Evolutionary conservation across 2,888 invertebrate species (phyloP), one percentile per base, ranked within the genome.

Genomic region (Lingula anatina): DNA sequence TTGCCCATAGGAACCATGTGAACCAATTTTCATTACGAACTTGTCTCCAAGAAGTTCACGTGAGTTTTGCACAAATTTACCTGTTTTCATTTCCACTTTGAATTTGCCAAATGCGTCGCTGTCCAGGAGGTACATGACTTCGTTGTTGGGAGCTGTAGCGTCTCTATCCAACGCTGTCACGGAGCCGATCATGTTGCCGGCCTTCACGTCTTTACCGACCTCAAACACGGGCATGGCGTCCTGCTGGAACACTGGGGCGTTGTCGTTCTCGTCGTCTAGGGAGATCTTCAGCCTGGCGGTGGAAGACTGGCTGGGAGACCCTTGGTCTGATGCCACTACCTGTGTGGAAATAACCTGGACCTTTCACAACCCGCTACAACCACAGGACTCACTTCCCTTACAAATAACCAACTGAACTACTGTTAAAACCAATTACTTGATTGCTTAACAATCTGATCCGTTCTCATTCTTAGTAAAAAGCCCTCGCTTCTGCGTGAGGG

Each of bases 61-160:
- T n/a, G n/a, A n/a, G n/a, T n/a, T n/a, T n/a, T n/a, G n/a, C n/a
- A n/a, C n/a, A n/a, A n/a, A n/a, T 47, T 18, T 40, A 55, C 61
- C 61, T 51, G 61, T 57, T 12, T 44, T 49, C 4, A 50, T 49
- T 40, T 60, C 58, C 2, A 60, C 46, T 28, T 44, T 44, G 43
- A 60, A 60, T 39, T 60, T 60, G 26, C 60, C 60, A 20, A 47
- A 46, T 2, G 55, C 31, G 28, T 60, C 56, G 26, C 48, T 50
- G 31, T 55, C 50, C 24, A 60, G 38, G 15, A 55, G 46, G 44
- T 57, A 60, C 15, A 60, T 37, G 12, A 60, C 15, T 9, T 52
- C 39, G 38, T 59, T 60, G 47, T 60, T 60, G 24, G 60, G 60
- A 23, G 42, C 40, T 4, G 55, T 55, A 20, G 56, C 55, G 43